These are phyloP conservation scores for Alces alces DNA, from an alignment of 2,113 vertebrate species.

Conservation along the genomic window DNA sequence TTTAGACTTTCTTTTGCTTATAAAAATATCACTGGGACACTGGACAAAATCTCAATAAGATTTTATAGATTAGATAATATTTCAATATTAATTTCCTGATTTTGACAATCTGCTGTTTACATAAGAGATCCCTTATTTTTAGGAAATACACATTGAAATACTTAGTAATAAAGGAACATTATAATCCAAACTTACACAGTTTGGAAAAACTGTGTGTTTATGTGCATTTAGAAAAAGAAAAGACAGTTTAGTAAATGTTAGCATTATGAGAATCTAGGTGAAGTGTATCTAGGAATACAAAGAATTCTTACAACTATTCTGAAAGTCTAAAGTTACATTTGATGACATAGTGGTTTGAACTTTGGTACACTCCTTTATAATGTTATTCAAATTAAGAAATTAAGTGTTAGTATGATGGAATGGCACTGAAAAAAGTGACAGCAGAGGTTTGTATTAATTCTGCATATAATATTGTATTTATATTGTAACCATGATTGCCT, in stretches of 20 bases:
- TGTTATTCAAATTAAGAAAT: constrained; percentile 15
- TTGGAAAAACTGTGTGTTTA: neutral
- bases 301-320: neutral
- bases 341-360: constrained; percentile 11
- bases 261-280: neutral
- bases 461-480: neutral
- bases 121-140: neutral
- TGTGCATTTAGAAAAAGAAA: constrained; percentile 17
- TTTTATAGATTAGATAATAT: neutral
- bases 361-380: neutral
- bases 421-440: neutral
- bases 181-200: neutral
- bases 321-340: neutral
- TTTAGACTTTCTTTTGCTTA: neutral
- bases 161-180: neutral
- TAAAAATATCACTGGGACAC: neutral
- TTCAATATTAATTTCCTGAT: neutral
- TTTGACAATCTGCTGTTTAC: neutral
- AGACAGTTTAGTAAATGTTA: neutral
- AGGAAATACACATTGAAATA: neutral
- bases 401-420: neutral
- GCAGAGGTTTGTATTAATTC: neutral
- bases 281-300: neutral
- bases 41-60: neutral
- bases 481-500: neutral